Percentiles rank a stretch among this genome's conserved stretches.
phyloP scores from a whole-genome alignment of 2,113 vertebrate species.

The Alouatta palliata region DNA sequence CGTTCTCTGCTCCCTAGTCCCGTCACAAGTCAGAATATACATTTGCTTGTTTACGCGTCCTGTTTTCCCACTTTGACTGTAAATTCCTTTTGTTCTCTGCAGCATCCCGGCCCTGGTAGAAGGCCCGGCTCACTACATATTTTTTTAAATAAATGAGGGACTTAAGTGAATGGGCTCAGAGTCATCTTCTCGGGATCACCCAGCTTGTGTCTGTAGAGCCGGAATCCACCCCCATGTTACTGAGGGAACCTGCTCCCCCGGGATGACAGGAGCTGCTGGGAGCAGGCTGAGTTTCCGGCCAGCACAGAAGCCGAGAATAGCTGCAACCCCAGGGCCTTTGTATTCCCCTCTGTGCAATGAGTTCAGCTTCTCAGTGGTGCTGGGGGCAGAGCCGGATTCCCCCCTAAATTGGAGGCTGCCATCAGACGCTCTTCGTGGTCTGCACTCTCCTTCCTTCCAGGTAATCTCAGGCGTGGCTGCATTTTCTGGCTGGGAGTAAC shows the following conservation, averaged over 20 bases:
- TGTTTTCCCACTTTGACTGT: not conserved
- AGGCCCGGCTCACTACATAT: not conserved
- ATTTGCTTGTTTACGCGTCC: not conserved
- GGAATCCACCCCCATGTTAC: not conserved
- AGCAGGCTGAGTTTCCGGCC: not conserved
- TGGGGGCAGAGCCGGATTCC: not conserved
- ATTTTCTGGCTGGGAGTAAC: not conserved
- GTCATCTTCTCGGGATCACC: not conserved
- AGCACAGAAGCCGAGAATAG: not conserved
- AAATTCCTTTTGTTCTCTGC: not conserved
- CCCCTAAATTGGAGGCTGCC: not conserved
- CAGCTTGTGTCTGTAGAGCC: not conserved
- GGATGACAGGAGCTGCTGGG: not conserved
- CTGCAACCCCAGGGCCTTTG: accelerated
- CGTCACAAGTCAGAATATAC: accelerated
- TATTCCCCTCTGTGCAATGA: not conserved
- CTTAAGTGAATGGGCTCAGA: not conserved
- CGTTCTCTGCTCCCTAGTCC: not conserved
- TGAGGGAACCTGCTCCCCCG: accelerated
- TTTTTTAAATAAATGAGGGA: not conserved
- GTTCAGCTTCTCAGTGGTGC: not conserved
- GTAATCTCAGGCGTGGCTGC: not conserved
- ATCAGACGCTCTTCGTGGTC: not conserved
- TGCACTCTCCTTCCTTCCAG: not conserved
- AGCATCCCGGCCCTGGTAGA: not conserved